phyloP scores from a whole-genome alignment of 2,113 vertebrate species.

The Galbula dea region DNA sequence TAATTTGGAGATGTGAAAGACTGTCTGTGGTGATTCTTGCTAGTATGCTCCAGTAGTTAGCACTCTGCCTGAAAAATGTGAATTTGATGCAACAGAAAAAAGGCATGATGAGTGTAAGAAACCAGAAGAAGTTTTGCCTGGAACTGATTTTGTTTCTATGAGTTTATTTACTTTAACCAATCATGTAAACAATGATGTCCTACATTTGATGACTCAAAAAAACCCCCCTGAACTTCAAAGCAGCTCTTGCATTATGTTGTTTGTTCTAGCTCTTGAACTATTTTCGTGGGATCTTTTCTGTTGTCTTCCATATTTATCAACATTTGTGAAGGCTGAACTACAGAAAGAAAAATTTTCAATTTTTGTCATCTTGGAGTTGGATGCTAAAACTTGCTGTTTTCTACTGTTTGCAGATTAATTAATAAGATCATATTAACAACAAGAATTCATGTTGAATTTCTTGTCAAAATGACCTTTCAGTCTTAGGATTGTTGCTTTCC shows the following conservation, averaged over 20 bases:
- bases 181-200: too few relatives aligned
- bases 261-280: background rate
- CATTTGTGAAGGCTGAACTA: background rate
- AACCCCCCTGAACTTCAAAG: background rate
- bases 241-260: background rate
- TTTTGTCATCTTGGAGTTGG: background rate
- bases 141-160: background rate
- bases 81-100: background rate
- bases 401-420: background rate
- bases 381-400: background rate
- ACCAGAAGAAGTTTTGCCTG: background rate
- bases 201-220: background rate
- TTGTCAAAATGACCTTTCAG: background rate
- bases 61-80: background rate
- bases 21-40: accelerated
- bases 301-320: background rate
- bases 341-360: background rate
- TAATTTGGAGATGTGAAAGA: background rate
- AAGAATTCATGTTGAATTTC: background rate
- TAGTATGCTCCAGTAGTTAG: background rate
- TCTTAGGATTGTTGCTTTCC: background rate
- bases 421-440: background rate
- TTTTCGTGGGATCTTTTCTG: background rate
- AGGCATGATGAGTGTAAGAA: background rate
- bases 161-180: too few relatives aligned